These are phyloP conservation scores for Isichthys henryi DNA, from an alignment of 2,113 vertebrate genomes.

Conservation along the genomic window DNA sequence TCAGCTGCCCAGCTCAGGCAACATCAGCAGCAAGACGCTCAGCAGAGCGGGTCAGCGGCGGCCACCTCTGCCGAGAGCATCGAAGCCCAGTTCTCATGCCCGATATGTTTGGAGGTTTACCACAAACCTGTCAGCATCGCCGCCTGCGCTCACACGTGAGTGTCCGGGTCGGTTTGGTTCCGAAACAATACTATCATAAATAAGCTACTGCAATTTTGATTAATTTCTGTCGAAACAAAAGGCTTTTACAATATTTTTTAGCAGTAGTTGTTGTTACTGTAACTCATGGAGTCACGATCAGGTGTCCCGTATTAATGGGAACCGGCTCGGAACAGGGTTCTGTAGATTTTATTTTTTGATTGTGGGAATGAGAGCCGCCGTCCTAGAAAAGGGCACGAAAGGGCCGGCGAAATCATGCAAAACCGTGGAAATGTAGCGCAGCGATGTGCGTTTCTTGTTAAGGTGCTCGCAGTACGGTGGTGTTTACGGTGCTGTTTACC, in stretches of 20 bases:
- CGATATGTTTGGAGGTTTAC: conserved; percentile 88
- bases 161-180: not conserved
- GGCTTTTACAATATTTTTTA: not conserved
- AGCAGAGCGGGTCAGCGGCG: conserved; percentile 35
- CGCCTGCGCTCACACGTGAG: conserved; percentile 87
- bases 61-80: conserved; percentile 57
- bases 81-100: conserved; percentile 85
- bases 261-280: not conserved
- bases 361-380: not conserved
- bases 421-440: not conserved
- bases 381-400: not conserved
- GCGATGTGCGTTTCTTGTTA: not conserved
- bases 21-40: conserved; percentile 38
- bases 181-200: not conserved
- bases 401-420: not conserved
- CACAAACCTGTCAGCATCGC: conserved; percentile 83
- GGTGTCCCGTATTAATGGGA: not conserved
- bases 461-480: not conserved
- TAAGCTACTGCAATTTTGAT: not conserved
- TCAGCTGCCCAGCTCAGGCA: conserved; percentile 72
- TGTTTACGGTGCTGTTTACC: not conserved
- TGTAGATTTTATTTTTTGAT: not conserved
- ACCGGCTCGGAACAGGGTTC: not conserved
- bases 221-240: not conserved
- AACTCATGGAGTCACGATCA: not conserved